Conservation (phyloP, 2,888 invertebrate genomes). For the Aethes cnicana region DNA sequence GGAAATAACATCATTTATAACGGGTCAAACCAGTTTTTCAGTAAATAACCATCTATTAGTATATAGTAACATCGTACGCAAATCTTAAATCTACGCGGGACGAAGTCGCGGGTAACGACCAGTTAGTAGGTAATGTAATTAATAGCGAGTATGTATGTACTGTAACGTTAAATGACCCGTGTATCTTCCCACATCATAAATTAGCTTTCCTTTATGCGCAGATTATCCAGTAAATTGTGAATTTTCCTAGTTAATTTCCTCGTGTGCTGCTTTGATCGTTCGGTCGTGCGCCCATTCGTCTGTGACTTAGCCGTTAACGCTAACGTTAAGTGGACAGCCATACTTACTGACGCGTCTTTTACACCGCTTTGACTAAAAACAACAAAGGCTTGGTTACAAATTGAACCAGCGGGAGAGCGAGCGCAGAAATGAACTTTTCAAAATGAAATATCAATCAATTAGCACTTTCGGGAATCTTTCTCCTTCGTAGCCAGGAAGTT, state of each 20-base stretch:
- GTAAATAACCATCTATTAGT: too few relatives aligned
- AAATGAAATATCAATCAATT: constrained; percentile 67
- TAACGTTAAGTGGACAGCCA: constrained; percentile 20
- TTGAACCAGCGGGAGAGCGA: constrained; percentile 17
- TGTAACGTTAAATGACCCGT: too few relatives aligned
- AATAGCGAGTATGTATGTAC: too few relatives aligned
- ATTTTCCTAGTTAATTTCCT: constrained; percentile 35
- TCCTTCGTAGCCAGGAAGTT: constrained; percentile 53
- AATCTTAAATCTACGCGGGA: too few relatives aligned
- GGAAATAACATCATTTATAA: too few relatives aligned
- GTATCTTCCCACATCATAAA: too few relatives aligned
- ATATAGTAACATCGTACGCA: too few relatives aligned
- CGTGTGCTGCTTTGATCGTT: constrained; percentile 42
- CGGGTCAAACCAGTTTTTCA: too few relatives aligned
- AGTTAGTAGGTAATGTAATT: too few relatives aligned
- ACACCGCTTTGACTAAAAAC: constrained; percentile 24
- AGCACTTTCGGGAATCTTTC: constrained; percentile 53
- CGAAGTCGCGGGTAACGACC: too few relatives aligned
- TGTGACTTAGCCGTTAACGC: constrained; percentile 29
- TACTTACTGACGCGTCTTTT: constrained; percentile 25
- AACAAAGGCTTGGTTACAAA: constrained; percentile 29
- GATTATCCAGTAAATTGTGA: constrained; percentile 21
- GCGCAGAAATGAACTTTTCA: constrained; percentile 39
- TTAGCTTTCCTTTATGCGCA: constrained; percentile 9
- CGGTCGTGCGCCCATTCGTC: constrained; percentile 37